Evolutionary conservation across 2,797 vertebrate species (phyloP).

Genomic region (Dallia pectoralis): DNA sequence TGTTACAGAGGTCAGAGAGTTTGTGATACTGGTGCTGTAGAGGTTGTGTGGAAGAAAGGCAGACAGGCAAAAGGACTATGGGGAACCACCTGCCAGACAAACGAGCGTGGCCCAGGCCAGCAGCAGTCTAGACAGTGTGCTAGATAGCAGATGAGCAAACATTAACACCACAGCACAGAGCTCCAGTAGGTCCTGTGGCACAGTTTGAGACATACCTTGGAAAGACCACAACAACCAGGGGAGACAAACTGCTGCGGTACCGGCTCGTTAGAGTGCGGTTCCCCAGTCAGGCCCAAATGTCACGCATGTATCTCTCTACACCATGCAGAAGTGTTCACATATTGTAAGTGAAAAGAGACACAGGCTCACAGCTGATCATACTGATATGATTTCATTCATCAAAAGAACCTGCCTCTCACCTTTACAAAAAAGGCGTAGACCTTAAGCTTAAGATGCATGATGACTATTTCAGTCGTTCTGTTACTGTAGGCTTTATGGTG

Average conservation of each 20-base stretch:
- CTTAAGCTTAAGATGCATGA: too few species aligned
- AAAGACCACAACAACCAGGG: conserved; percentile 13
- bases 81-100: too few species aligned
- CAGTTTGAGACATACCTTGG: conserved; percentile 20
- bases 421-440: neutral
- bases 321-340: neutral
- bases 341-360: conserved; percentile 14
- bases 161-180: conserved; percentile 9
- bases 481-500: too few species aligned
- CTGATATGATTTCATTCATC: conserved; percentile 20
- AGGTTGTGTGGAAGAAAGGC: too few species aligned
- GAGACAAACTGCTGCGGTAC: conserved; percentile 29
- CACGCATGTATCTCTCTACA: conserved; percentile 22
- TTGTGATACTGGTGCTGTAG: too few species aligned
- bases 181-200: conserved; percentile 3
- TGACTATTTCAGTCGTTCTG: too few species aligned
- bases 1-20: too few species aligned
- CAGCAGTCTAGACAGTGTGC: neutral
- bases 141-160: conserved; percentile 26
- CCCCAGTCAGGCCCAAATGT: conserved; percentile 23
- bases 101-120: too few species aligned
- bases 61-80: too few species aligned
- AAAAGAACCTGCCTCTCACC: conserved; percentile 27
- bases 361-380: conserved; percentile 22
- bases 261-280: conserved; percentile 26